Conservation (phyloP, 2,797 vertebrate genomes). For the Sebastes aleutianus region DNA sequence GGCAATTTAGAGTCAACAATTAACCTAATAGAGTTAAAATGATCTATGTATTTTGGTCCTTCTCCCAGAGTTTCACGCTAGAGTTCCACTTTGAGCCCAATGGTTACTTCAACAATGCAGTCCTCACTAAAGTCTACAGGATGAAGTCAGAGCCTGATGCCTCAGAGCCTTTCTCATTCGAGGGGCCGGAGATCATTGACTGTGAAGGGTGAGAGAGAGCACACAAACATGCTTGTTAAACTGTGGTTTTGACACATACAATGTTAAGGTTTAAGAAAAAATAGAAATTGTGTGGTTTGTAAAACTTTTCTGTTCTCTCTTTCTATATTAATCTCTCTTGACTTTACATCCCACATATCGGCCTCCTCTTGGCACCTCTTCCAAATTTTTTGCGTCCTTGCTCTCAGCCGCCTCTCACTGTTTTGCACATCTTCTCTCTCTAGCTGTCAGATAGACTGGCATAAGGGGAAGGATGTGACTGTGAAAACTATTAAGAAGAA, state of each 20-base stretch:
- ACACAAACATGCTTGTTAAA: not conserved
- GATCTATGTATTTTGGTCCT: not conserved
- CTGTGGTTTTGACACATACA: not conserved
- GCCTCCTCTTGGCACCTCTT: conserved; percentile 27
- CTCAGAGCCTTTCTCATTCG: conserved; percentile 95
- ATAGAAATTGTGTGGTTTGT: conserved; percentile 15
- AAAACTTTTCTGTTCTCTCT: not conserved
- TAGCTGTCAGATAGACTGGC: conserved; percentile 97
- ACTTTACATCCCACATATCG: conserved; percentile 35
- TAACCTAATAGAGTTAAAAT: not conserved
- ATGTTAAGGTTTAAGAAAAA: conserved; percentile 4
- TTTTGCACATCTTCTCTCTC: not conserved
- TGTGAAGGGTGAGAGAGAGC: conserved; percentile 91
- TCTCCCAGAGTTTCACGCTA: conserved; percentile 91
- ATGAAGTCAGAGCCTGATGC: conserved; percentile 97
- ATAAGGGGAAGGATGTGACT: conserved; percentile 95
- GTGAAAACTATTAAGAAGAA: conserved; percentile 98
- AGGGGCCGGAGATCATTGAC: conserved; percentile 96
- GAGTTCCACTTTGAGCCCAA: conserved; percentile 98
- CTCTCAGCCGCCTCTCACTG: conserved; percentile 14
- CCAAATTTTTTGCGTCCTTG: not conserved
- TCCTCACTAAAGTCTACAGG: conserved; percentile 97
- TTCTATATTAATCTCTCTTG: conserved; percentile 28
- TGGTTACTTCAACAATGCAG: conserved; percentile 91
- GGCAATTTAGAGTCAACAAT: no score